Percentiles rank a stretch among this genome's conserved stretches.
Evolutionary conservation across 2,888 invertebrate genomes (phyloP).

Genomic region (Orthonychiurus folsomi): DNA sequence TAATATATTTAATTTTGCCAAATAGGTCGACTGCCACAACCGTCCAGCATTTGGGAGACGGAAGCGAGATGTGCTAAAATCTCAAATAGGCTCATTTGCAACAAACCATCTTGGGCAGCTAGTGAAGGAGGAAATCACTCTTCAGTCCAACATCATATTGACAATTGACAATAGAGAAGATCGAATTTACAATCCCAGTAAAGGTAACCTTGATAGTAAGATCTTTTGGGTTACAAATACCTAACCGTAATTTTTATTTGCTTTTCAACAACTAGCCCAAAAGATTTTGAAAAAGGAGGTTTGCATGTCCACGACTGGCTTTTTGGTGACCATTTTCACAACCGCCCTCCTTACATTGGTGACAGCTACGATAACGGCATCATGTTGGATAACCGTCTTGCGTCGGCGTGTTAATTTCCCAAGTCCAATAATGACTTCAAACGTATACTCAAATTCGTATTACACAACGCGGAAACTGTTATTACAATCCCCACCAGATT

Average conservation of each 20-base stretch:
- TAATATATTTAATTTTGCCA: too few relatives aligned
- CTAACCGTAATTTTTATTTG: too few relatives aligned
- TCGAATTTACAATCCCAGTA: slow-evolving; percentile 65
- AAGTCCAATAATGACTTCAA: too few relatives aligned
- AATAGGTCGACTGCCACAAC: slow-evolving; percentile 86
- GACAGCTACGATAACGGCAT: background rate
- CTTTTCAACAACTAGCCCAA: too few relatives aligned
- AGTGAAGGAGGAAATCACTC: slow-evolving; percentile 82
- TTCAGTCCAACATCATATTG: slow-evolving; percentile 81
- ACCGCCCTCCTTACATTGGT: background rate
- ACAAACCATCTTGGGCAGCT: slow-evolving; percentile 62
- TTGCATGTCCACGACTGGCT: slow-evolving; percentile 86
- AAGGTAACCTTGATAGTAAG: slow-evolving; percentile 60
- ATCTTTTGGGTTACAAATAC: too few relatives aligned
- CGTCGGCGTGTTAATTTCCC: background rate
- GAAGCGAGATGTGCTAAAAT: slow-evolving; percentile 40
- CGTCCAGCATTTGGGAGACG: slow-evolving; percentile 76
- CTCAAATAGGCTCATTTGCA: slow-evolving; percentile 17
- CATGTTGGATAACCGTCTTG: background rate
- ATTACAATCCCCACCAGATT: too few relatives aligned
- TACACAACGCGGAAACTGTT: too few relatives aligned
- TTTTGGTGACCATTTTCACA: slow-evolving; percentile 55
- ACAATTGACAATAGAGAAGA: slow-evolving; percentile 79
- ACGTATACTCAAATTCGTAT: too few relatives aligned
- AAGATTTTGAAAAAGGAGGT: slow-evolving; percentile 57